Percentiles rank a stretch among this genome's conserved stretches.
Evolutionary conservation across 2,113 vertebrate species (phyloP).

Genomic region (Scortum barcoo): DNA sequence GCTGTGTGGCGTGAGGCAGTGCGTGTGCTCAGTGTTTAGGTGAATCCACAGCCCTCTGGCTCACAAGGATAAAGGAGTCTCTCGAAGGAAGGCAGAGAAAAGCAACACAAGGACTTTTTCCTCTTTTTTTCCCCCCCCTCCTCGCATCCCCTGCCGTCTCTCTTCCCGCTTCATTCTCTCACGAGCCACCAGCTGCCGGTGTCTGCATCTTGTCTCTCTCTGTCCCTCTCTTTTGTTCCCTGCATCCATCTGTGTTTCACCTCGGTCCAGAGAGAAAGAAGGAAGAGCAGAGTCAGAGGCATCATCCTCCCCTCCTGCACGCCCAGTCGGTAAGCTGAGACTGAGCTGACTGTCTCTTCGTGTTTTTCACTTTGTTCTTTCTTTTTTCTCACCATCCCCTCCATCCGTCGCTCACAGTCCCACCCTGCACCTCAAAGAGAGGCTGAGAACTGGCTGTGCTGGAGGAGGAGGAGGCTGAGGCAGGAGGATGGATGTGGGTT

Average conservation of each 20-base stretch:
- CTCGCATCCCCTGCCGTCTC: neutral
- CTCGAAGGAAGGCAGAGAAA: constrained; percentile 51
- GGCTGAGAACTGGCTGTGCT: constrained; percentile 29
- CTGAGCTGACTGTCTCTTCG: constrained; percentile 24
- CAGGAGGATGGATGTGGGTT: constrained; percentile 61
- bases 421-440: constrained; percentile 65
- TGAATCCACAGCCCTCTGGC: constrained; percentile 81
- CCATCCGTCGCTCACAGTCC: constrained; percentile 37
- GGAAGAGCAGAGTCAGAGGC: constrained; percentile 65
- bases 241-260: constrained; percentile 65
- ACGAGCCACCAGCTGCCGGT: constrained; percentile 1
- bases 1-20: constrained; percentile 80
- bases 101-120: constrained; percentile 49
- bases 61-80: constrained; percentile 82
- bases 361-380: constrained; percentile 6
- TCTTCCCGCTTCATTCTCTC: constrained; percentile 27
- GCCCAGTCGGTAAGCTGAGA: constrained; percentile 83
- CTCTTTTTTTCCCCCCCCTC: constrained; percentile 8
- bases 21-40: constrained; percentile 82
- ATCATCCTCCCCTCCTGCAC: constrained; percentile 72
- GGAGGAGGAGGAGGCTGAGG: constrained; percentile 55
- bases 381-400: constrained; percentile 8
- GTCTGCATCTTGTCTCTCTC: constrained; percentile 31
- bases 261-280: constrained; percentile 64
- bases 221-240: constrained; percentile 68